phyloP scores from a whole-genome alignment of 2,888 invertebrate genomes.

The Philonicus albiceps region DNA sequence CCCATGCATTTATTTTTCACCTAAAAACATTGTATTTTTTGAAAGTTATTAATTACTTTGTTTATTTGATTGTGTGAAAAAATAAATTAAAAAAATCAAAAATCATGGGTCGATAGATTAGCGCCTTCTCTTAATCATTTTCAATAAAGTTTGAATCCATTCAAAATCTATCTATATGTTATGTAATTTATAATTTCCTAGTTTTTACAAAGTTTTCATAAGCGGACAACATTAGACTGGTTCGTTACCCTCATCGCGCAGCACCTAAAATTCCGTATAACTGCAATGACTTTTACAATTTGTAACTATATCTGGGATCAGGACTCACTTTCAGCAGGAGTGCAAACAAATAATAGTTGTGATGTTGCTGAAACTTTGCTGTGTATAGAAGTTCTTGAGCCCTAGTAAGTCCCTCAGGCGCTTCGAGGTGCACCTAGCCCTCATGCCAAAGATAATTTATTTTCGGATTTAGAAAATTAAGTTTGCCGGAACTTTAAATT shows the following conservation, averaged over 20 bases:
- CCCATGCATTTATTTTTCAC: no score
- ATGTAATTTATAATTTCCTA: not conserved
- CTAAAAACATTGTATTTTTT: no score
- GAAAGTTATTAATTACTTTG: no score
- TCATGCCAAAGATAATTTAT: not conserved
- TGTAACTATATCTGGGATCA: not conserved
- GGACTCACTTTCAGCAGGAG: not conserved
- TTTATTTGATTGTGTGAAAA: no score
- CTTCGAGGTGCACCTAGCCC: not conserved
- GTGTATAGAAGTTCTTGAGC: not conserved
- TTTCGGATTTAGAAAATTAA: constrained; percentile 28
- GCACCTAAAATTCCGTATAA: not conserved
- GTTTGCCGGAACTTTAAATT: constrained; percentile 39
- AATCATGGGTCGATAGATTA: no score
- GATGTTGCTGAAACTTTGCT: not conserved
- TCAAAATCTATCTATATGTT: no score
- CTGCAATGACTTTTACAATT: not conserved
- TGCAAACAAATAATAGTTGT: not conserved
- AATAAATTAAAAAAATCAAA: no score
- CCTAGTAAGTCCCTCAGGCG: not conserved
- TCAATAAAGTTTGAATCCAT: no score
- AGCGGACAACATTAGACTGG: not conserved
- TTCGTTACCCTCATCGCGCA: not conserved
- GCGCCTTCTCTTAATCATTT: no score
- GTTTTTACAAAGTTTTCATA: not conserved